Base-by-base conservation (phyloP, 2,888 invertebrate species). In the Aphidoletes aphidimyza region DNA sequence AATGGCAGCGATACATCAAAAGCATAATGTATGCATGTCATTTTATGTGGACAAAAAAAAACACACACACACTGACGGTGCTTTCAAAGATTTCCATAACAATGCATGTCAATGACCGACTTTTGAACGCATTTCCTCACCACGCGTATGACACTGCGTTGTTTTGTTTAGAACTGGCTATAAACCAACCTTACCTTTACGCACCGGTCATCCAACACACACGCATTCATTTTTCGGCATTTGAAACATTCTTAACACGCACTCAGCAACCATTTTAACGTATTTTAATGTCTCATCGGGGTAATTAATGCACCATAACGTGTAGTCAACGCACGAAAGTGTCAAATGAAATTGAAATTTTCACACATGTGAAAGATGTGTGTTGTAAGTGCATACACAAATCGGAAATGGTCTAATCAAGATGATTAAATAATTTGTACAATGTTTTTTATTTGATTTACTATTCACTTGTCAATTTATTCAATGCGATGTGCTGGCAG, bases 21-120 rank as follows among this genome's bases (percentile, higher is more conserved):
- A 69, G 8, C 6, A 69, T 69, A 69, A 69, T 69, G 69, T 34
- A 69, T 69, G 69, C 69, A 69, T n/a, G 69, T 30, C 2, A 30
- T 69, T 69, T 34, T 11, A 69, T 30, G 26, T 6, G 14, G 8
- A 14, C 8, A 42, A 69, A 69, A 69, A 69, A 34, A 11, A 14
- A 30, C 30, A 69, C 69, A 69, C 69, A 11, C 30, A 30, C 8
- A 22, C 5, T 17, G 22, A 54, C n/a, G n/a, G n/a, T n/a, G n/a
- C n/a, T n/a, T n/a, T n/a, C n/a, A 69, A 30, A 81, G 37, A 81
- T 81, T 81, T 81, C 81, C 81, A 81, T 81, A 81, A 81, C 81
- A 81, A 81, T 81, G 22, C 36, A 81, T 81, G 81, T 81, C 81
- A 81, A 81, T 81, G 81, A 81, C 81, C 81, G 81, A 81, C 19